These are phyloP conservation scores for Hypanus sabinus DNA, from an alignment of 2,113 vertebrate genomes.

Conservation along the genomic window DNA sequence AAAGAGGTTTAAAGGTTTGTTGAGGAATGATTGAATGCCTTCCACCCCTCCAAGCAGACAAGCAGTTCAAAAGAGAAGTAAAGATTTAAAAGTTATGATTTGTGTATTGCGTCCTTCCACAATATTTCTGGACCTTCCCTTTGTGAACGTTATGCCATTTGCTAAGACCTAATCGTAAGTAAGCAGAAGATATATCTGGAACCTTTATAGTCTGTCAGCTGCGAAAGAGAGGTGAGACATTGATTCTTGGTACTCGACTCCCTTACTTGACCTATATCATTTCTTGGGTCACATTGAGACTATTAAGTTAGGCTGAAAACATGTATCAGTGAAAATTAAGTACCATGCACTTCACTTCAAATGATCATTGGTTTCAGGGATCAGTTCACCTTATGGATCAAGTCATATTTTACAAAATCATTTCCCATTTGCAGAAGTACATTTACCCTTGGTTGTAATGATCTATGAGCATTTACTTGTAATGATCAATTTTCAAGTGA, in stretches of 20 bases:
- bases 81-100: background rate
- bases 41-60: background rate
- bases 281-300: background rate
- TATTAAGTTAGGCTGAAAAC: background rate
- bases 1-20: too few relatives aligned
- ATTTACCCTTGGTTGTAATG: constrained; percentile 15
- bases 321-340: background rate
- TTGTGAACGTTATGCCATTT: too few relatives aligned
- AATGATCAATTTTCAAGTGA: constrained; percentile 22
- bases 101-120: too few relatives aligned
- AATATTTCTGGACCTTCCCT: too few relatives aligned
- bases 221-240: background rate
- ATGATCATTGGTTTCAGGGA: background rate
- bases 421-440: background rate
- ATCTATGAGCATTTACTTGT: background rate
- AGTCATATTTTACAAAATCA: constrained; percentile 19
- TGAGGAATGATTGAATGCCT: too few relatives aligned
- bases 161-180: background rate
- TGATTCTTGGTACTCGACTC: background rate
- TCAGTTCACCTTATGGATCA: background rate
- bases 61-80: background rate
- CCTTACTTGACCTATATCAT: background rate
- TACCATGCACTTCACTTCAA: background rate
- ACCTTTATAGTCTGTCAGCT: too few relatives aligned
- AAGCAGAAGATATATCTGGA: background rate